phyloP scores from a whole-genome alignment of 1,140 invertebrate species.

The Maconellicoccus hirsutus region DNA sequence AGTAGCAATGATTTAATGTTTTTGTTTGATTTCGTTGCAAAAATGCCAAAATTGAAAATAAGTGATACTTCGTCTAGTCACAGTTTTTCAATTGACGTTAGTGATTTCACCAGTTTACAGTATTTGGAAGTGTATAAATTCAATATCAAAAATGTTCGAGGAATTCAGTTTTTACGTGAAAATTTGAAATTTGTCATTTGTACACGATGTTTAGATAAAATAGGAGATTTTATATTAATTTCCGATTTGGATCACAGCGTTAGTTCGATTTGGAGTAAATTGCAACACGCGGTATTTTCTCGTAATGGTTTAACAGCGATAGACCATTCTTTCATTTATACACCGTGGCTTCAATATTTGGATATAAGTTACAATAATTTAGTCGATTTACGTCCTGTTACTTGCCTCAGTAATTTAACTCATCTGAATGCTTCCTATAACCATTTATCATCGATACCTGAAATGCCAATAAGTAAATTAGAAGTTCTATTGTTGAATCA shows the following conservation, averaged over 20 bases:
- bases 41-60: neutral
- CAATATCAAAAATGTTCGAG: neutral
- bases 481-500: conserved; percentile 6
- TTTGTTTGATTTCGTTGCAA: neutral
- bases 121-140: conserved; percentile 22
- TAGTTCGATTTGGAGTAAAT: conserved; percentile 15
- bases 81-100: neutral
- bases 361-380: conserved; percentile 17
- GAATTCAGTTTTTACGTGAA: neutral
- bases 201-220: neutral
- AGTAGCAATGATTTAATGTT: conserved; percentile 10
- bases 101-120: conserved; percentile 15
- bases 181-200: neutral
- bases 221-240: neutral
- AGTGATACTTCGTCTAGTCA: conserved; percentile 11
- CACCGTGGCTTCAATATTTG: conserved; percentile 16
- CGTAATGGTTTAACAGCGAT: neutral
- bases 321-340: conserved; percentile 16
- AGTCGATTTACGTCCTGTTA: neutral
- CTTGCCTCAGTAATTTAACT: conserved; percentile 11
- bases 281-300: neutral
- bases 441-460: neutral
- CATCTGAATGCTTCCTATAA: neutral
- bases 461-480: neutral
- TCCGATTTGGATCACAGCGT: neutral